phyloP scores from a whole-genome alignment of 2,113 vertebrate species.

The Scolopax mira region DNA sequence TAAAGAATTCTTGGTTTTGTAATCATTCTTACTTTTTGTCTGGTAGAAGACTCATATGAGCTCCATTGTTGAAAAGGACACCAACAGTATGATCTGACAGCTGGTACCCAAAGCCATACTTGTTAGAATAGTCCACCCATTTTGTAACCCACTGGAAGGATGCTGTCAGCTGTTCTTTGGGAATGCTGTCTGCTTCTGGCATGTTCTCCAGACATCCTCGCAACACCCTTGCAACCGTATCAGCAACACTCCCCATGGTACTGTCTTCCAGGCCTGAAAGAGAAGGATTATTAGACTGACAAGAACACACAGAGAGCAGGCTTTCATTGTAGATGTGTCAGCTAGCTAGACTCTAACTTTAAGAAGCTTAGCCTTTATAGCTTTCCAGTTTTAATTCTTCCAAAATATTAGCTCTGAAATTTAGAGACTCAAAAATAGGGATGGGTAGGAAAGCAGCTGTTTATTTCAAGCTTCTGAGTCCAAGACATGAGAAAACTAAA shows the following conservation, averaged over 20 bases:
- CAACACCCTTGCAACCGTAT: conserved; percentile 89
- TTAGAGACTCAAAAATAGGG: neutral
- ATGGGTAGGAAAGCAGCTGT: neutral
- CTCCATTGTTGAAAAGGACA: conserved; percentile 97
- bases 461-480: neutral
- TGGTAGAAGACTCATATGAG: conserved; percentile 95
- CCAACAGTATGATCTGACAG: conserved; percentile 96
- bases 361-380: neutral
- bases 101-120: conserved; percentile 98
- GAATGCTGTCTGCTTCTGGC: conserved; percentile 88
- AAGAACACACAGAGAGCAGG: rapidly evolving
- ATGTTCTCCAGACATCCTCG: conserved; percentile 92
- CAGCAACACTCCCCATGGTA: conserved; percentile 90
- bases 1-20: neutral
- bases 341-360: neutral
- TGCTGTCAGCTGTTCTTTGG: conserved; percentile 81
- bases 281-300: neutral
- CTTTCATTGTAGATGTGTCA: neutral
- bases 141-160: conserved; percentile 98
- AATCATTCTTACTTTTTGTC: conserved; percentile 87
- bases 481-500: neutral
- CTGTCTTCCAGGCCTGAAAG: conserved; percentile 90
- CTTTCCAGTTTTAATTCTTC: neutral
- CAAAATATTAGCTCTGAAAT: neutral
- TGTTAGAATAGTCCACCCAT: conserved; percentile 99